phyloP scores from a whole-genome alignment of 2,888 invertebrate species.

The Himalopsyche japonica region DNA sequence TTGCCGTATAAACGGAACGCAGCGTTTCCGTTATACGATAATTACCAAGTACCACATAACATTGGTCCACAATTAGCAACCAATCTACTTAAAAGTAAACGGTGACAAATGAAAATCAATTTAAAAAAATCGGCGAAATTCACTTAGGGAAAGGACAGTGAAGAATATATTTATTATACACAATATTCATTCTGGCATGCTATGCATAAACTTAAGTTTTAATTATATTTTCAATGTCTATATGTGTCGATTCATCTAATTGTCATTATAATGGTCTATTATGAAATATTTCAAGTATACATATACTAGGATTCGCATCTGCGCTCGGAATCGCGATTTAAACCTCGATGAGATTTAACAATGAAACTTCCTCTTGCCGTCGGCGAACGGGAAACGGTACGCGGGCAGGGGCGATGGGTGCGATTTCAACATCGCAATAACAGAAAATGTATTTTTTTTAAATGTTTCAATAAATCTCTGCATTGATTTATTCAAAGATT shows the following conservation, averaged over 20 bases:
- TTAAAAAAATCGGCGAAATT: not conserved
- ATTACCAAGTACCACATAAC: not conserved
- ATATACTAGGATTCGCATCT: constrained; percentile 34
- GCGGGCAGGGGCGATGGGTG: not conserved
- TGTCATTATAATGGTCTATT: constrained; percentile 37
- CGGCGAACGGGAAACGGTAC: not conserved
- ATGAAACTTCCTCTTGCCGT: not conserved
- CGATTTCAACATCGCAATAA: not conserved
- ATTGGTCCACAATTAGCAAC: not conserved
- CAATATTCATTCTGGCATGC: constrained; percentile 28
- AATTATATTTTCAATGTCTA: constrained; percentile 35
- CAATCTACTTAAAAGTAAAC: not conserved
- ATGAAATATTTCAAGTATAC: constrained; percentile 37
- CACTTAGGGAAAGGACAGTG: not conserved
- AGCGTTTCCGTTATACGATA: not conserved
- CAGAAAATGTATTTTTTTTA: not conserved
- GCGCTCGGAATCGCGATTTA: not conserved
- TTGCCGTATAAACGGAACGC: not conserved
- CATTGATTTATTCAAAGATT: constrained; percentile 3
- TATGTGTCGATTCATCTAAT: constrained; percentile 33
- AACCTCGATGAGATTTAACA: not conserved
- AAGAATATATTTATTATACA: constrained; percentile 24
- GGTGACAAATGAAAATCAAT: not conserved
- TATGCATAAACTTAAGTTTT: constrained; percentile 30
- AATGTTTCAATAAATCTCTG: constrained; percentile 14